A percentile compares a stretch with the other conserved stretches of the same genome.
phyloP scores from a whole-genome alignment of 1,140 invertebrate genomes.

The Megalopta genalis region DNA sequence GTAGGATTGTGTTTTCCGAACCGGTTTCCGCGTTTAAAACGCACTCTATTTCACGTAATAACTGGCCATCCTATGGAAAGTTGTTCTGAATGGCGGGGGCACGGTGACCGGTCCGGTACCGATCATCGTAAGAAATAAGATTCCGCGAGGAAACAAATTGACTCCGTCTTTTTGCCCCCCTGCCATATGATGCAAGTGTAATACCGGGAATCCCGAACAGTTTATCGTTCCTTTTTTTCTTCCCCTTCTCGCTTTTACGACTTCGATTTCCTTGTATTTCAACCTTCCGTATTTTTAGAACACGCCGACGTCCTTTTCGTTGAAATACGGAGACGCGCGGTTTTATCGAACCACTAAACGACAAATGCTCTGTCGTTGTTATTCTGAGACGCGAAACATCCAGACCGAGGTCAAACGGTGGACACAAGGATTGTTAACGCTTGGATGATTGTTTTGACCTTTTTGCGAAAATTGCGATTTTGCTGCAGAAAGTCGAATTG shows the following conservation, averaged over 20 bases:
- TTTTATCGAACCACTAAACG: no score
- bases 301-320: no score
- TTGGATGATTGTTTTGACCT: no score
- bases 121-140: not conserved
- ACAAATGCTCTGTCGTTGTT: no score
- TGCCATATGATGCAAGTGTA: not conserved
- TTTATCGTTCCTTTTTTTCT: not conserved
- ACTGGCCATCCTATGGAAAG: conserved; percentile 18
- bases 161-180: not conserved
- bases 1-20: conserved; percentile 31
- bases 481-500: no score
- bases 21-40: conserved; percentile 39
- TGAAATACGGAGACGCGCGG: no score
- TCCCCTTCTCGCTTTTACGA: not conserved
- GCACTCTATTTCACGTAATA: conserved; percentile 22
- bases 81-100: conserved; percentile 14
- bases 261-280: not conserved
- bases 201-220: not conserved
- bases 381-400: no score
- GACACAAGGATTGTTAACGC: no score
- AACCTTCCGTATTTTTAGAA: no score
- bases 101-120: not conserved
- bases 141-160: not conserved
- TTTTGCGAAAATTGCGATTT: no score
- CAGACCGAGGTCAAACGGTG: no score